phyloP scores from a whole-genome alignment of 2,113 vertebrate genomes.

The Rallus limicola region DNA sequence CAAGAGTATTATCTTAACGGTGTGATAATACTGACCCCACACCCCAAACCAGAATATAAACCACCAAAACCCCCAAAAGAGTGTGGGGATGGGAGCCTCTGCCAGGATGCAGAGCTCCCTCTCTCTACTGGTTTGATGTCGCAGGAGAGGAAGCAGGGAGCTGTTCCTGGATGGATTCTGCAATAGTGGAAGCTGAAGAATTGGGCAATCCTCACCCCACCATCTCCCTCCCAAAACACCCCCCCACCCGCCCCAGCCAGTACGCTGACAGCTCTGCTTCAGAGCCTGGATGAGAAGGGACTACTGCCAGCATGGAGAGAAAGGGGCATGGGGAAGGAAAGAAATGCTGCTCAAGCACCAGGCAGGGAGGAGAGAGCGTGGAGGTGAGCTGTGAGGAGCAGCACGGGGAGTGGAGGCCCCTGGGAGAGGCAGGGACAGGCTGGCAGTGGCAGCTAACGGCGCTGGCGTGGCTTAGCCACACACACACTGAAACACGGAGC shows the following conservation, averaged over 20 bases:
- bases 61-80: fast-evolving
- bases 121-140: background rate
- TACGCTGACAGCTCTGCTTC: background rate
- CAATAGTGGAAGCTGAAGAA: background rate
- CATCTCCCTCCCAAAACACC: fast-evolving
- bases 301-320: background rate
- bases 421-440: background rate
- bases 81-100: background rate
- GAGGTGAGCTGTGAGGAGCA: background rate
- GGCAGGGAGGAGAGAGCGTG: background rate
- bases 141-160: background rate
- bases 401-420: background rate
- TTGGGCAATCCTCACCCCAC: background rate
- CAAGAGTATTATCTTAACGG: background rate
- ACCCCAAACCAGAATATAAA: background rate
- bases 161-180: background rate
- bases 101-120: background rate
- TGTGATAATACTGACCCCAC: background rate
- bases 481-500: fast-evolving
- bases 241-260: background rate
- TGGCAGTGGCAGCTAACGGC: background rate
- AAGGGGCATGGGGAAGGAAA: background rate
- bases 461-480: fast-evolving
- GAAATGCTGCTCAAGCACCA: background rate
- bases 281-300: background rate